phyloP scores from a whole-genome alignment of 2,113 vertebrate species.

The Synodontis membranacea region DNA sequence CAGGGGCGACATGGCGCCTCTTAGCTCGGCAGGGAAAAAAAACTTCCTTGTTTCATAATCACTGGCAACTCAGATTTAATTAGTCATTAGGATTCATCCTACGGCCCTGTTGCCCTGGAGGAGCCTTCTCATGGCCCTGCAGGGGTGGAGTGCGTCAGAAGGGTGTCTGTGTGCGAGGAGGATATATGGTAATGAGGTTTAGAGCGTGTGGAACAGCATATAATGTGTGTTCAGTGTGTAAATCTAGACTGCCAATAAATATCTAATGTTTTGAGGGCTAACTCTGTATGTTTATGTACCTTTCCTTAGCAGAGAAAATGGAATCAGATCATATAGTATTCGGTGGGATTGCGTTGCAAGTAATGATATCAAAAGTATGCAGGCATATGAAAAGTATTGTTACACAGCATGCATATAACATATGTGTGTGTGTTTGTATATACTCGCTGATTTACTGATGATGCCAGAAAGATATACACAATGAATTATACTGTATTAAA shows the following conservation, averaged over 20 bases:
- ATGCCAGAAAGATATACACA: neutral
- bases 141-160: slow-evolving; percentile 35
- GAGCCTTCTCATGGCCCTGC: slow-evolving; percentile 60
- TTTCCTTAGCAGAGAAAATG: slow-evolving; percentile 16
- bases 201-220: neutral
- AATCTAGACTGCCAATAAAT: neutral
- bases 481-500: neutral
- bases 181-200: slow-evolving; percentile 18
- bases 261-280: neutral
- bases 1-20: slow-evolving; percentile 53
- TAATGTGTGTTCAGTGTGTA: slow-evolving; percentile 18
- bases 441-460: neutral
- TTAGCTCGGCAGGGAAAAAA: slow-evolving; percentile 64
- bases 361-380: slow-evolving; percentile 52
- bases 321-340: slow-evolving; percentile 27
- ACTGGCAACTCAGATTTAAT: slow-evolving; percentile 76
- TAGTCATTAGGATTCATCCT: slow-evolving; percentile 79
- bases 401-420: slow-evolving; percentile 20
- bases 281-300: neutral
- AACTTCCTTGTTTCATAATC: slow-evolving; percentile 73
- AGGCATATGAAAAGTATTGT: slow-evolving; percentile 50
- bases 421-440: neutral
- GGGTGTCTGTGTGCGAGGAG: slow-evolving; percentile 28
- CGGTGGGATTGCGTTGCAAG: slow-evolving; percentile 33
- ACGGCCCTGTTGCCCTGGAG: slow-evolving; percentile 66